Conservation (phyloP, 1,140 invertebrate genomes). For the Drosophila punjabiensis region DNA sequence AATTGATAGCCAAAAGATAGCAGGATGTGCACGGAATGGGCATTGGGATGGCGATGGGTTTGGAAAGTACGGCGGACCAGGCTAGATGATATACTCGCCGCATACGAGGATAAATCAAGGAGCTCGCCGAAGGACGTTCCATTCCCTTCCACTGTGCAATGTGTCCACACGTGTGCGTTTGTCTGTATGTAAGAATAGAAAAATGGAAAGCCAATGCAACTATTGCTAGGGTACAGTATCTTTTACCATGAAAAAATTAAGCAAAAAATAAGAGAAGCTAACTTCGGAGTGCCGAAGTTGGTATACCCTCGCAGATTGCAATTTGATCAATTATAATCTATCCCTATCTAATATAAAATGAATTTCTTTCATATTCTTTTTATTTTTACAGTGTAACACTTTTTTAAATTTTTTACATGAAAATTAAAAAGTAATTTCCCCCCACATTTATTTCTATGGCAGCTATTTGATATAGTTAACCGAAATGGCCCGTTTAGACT, state of each 20-base stretch:
- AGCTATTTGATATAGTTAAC: too few relatives aligned
- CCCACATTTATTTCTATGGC: too few relatives aligned
- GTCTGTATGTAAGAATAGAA: neutral
- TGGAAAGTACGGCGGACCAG: constrained; percentile 9
- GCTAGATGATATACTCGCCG: constrained; percentile 7
- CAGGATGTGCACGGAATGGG: neutral
- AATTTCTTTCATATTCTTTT: too few relatives aligned
- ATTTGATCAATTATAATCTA: too few relatives aligned
- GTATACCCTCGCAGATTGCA: too few relatives aligned
- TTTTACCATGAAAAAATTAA: neutral
- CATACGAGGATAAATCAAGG: neutral
- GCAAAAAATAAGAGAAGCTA: neutral
- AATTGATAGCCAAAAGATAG: constrained; percentile 53
- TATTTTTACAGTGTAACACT: too few relatives aligned
- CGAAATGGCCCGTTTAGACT: too few relatives aligned
- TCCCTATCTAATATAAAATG: too few relatives aligned
- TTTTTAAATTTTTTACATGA: too few relatives aligned
- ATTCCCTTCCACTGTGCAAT: neutral
- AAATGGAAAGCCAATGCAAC: constrained; percentile 30
- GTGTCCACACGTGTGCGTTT: neutral
- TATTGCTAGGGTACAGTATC: constrained; percentile 3
- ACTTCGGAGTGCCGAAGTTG: too few relatives aligned
- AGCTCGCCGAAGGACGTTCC: constrained; percentile 1
- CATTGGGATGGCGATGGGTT: neutral
- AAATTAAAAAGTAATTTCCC: too few relatives aligned